Evolutionary conservation across 2,113 vertebrate species (phyloP).

Genomic region (Heptranchias perlo): DNA sequence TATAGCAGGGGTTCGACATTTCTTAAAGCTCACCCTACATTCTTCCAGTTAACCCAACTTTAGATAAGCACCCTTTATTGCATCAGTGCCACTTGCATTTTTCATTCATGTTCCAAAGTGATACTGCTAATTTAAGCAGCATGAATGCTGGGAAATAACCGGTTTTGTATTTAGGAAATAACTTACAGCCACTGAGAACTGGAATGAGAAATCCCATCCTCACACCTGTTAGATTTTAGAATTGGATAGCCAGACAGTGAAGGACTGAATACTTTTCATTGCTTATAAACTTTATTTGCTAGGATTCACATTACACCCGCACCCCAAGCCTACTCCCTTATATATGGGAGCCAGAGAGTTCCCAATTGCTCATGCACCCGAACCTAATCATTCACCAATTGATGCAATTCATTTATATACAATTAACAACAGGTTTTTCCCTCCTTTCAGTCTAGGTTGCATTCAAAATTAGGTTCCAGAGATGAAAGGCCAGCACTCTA

Average conservation of each 20-base stretch:
- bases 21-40: not conserved
- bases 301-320: no score
- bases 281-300: no score
- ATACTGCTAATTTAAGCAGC: not conserved
- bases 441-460: not conserved
- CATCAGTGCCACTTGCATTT: not conserved
- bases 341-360: no score
- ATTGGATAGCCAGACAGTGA: no score
- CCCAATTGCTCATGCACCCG: no score
- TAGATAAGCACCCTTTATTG: not conserved
- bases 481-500: not conserved
- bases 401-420: no score
- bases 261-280: no score
- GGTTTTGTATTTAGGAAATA: no score
- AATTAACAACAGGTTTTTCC: not conserved
- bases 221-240: not conserved
- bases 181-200: not conserved
- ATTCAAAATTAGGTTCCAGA: not conserved
- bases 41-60: not conserved
- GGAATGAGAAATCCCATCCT: not conserved
- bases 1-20: not conserved
- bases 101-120: not conserved
- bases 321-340: no score
- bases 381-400: no score
- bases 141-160: no score